Conservation (phyloP, 2,797 vertebrate species). For the Mionectes olivaceus region DNA sequence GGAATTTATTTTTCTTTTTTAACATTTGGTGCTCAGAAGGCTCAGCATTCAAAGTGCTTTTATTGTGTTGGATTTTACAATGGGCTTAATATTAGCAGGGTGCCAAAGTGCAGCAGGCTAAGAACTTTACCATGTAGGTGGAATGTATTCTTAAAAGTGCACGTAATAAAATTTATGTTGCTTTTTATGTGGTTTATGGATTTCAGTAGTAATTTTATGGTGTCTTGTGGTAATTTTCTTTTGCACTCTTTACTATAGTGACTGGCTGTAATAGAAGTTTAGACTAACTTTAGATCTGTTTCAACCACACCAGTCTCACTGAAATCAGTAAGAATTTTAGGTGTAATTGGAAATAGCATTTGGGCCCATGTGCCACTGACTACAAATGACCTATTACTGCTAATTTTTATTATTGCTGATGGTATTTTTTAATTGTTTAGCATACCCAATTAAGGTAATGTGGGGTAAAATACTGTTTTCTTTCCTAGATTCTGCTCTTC, state of each 20-base stretch:
- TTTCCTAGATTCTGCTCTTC: conserved; percentile 44
- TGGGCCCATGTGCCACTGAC: neutral
- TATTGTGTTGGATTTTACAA: conserved; percentile 79
- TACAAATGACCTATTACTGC: conserved; percentile 28
- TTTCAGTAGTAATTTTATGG: conserved; percentile 48
- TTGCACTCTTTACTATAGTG: conserved; percentile 42
- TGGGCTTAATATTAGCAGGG: conserved; percentile 79
- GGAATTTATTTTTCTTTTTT: conserved; percentile 79
- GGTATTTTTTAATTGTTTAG: conserved; percentile 43
- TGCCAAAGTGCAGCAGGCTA: conserved; percentile 76
- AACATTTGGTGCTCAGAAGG: conserved; percentile 80
- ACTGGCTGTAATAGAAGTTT: conserved; percentile 1
- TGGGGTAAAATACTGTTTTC: conserved; percentile 66
- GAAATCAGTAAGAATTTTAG: conserved; percentile 22
- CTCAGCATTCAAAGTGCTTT: conserved; percentile 78
- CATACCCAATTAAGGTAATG: conserved; percentile 53
- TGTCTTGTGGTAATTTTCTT: conserved; percentile 48
- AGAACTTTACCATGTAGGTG: conserved; percentile 76
- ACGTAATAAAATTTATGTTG: conserved; percentile 65
- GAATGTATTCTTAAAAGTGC: conserved; percentile 69
- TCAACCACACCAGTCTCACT: neutral
- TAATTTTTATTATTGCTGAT: conserved; percentile 53
- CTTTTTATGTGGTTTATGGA: conserved; percentile 62
- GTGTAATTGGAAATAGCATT: neutral
- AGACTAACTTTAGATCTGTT: conserved; percentile 19